phyloP scores from a whole-genome alignment of 2,888 invertebrate species.

The Drosophila hamatofila region DNA sequence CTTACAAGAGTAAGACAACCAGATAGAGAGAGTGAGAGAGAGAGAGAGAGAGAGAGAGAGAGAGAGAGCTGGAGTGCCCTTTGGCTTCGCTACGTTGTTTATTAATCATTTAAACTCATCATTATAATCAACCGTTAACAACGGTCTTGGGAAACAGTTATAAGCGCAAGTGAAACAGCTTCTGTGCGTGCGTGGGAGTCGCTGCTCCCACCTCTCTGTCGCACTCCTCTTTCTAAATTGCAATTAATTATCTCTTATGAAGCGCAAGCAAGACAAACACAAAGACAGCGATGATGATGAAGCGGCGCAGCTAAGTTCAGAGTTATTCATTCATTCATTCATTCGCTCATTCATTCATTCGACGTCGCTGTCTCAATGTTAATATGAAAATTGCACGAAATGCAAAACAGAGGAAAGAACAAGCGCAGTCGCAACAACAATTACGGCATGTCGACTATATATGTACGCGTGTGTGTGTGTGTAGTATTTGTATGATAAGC shows the following conservation, averaged over 20 bases:
- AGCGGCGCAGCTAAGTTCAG: slow-evolving; percentile 30
- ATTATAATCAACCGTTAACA: slow-evolving; percentile 83
- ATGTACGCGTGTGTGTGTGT: neutral
- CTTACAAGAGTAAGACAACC: neutral
- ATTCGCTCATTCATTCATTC: slow-evolving; percentile 34
- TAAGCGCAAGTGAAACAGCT: slow-evolving; percentile 73
- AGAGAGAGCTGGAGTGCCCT: slow-evolving; percentile 36
- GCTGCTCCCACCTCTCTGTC: slow-evolving; percentile 17
- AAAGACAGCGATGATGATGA: slow-evolving; percentile 18
- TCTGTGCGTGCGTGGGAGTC: slow-evolving; percentile 53
- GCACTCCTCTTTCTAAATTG: slow-evolving; percentile 67
- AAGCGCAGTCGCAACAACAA: slow-evolving; percentile 38
- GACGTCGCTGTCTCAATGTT: slow-evolving; percentile 63
- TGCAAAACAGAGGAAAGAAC: slow-evolving; percentile 37
- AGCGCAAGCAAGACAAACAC: slow-evolving; percentile 28
- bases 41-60: neutral
- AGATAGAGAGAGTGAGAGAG: neutral
- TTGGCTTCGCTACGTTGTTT: slow-evolving; percentile 64
- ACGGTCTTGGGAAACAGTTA: slow-evolving; percentile 76
- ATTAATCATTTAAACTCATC: slow-evolving; percentile 82
- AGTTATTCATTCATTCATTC: slow-evolving; percentile 55
- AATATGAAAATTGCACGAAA: slow-evolving; percentile 79
- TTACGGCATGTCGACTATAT: slow-evolving; percentile 36
- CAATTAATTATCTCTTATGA: slow-evolving; percentile 74
- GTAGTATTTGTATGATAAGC: slow-evolving; percentile 24